A percentile compares a stretch with the other conserved stretches of the same genome.
These are phyloP conservation scores for Syngnathus typhle DNA, from an alignment of 2,113 vertebrate species.

Conservation along the genomic window DNA sequence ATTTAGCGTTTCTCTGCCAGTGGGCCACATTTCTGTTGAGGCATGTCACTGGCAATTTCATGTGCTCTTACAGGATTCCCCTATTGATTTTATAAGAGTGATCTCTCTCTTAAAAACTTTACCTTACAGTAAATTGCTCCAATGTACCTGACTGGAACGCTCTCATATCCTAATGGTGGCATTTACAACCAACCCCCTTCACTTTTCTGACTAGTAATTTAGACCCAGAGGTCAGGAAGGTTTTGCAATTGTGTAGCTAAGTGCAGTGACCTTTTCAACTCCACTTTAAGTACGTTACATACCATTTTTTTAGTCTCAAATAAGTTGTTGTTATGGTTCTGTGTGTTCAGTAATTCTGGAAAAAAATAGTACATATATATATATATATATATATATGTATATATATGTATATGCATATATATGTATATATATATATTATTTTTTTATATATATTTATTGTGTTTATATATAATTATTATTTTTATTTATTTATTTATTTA, in stretches of 20 bases:
- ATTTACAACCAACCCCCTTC: constrained; percentile 72
- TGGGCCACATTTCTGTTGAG: constrained; percentile 45
- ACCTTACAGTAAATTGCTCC: constrained; percentile 85
- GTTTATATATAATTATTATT: not conserved
- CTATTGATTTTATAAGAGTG: constrained; percentile 80
- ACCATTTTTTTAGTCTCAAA: not conserved
- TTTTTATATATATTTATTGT: too few species aligned
- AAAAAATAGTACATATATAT: not conserved
- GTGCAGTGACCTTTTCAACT: constrained; percentile 87
- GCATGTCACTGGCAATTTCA: constrained; percentile 56
- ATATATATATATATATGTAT: too few species aligned
- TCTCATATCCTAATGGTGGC: constrained; percentile 79
- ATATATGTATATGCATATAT: too few species aligned
- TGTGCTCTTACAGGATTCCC: constrained; percentile 76
- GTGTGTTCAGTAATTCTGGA: not conserved
- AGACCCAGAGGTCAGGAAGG: constrained; percentile 79
- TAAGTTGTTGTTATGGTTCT: too few species aligned
- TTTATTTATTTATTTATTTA: too few species aligned
- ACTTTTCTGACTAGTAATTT: constrained; percentile 73
- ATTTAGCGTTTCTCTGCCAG: constrained; percentile 41
- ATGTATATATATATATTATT: too few species aligned
- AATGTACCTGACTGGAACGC: constrained; percentile 83
- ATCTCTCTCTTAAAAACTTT: constrained; percentile 76
- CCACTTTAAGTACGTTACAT: not conserved
- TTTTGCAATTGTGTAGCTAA: constrained; percentile 80